Conservation (phyloP, 2,888 invertebrate species). For the Brachyptera putata region DNA sequence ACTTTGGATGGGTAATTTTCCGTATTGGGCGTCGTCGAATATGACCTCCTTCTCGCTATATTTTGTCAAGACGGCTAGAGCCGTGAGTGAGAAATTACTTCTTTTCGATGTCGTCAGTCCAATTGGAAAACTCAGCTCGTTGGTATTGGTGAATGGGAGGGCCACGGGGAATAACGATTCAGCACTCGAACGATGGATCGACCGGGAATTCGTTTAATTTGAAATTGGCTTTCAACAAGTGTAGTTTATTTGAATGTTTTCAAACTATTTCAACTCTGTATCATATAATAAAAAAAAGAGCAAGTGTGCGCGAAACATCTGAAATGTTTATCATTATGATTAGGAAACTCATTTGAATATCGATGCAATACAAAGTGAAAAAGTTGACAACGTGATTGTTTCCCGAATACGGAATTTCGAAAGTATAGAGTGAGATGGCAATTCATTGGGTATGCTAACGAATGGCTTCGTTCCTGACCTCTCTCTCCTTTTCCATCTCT, state of each 20-base stretch:
- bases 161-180: slow-evolving; percentile 4
- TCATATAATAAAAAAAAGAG: neutral
- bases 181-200: slow-evolving; percentile 6
- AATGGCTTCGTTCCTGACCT: slow-evolving; percentile 25
- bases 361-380: slow-evolving; percentile 10
- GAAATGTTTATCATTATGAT: slow-evolving; percentile 21
- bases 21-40: slow-evolving; percentile 20
- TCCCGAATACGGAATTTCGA: neutral
- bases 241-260: slow-evolving; percentile 18
- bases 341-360: slow-evolving; percentile 18
- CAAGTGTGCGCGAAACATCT: neutral
- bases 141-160: neutral
- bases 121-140: slow-evolving; percentile 2
- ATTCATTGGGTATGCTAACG: slow-evolving; percentile 26
- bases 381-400: neutral
- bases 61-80: slow-evolving; percentile 14
- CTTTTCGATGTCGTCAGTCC: slow-evolving; percentile 1
- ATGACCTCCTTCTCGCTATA: slow-evolving; percentile 20
- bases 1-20: slow-evolving; percentile 17
- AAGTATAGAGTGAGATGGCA: slow-evolving; percentile 14
- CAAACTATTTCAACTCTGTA: slow-evolving; percentile 13
- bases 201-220: slow-evolving; percentile 20
- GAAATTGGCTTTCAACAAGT: slow-evolving; percentile 22
- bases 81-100: slow-evolving; percentile 13
- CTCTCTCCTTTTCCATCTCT: slow-evolving; percentile 10